Evolutionary conservation across 1,140 invertebrate genomes (phyloP), one percentile per base, ranked within the genome.

Genomic region (Drosophila nikananu): DNA sequence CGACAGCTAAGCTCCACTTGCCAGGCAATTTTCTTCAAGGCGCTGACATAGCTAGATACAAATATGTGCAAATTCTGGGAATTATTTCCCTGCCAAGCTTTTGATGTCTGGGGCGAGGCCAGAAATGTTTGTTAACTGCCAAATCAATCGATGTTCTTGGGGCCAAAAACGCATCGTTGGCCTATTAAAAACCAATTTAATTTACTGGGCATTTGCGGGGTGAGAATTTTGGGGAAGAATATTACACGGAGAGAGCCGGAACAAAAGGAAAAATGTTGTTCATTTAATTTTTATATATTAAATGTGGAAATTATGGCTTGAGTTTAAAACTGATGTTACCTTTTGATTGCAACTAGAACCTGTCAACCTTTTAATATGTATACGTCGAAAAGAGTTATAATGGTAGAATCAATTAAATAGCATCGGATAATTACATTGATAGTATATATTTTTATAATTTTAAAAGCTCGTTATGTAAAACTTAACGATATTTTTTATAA

Each of bases 161-260:
- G 15, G 63, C 54, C 54, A 83, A 77, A 71, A 83, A 75, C 81
- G 62, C 58, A 51, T 67, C 46, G 67, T 59, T 54, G 46, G 71
- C 55, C 74, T 57, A 90, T 87, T 89, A 89, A 87, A 87, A 87
- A 81, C 54, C 77, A 87, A 87, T 87, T 87, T 81, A 67, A 81
- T 87, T 78, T 81, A 74, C 61, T 83, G 32, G 35, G 19, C 19
- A 30, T 3, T 8, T n/a, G 35, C 15, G 13, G 62, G 10, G 32
- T 12, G 30, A 30, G 37, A 30, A 37, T 8, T 21, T 35, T 8
- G 8, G 9, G 21, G 52, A 39, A 19, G 51, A 55, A 59, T 61
- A 74, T 15, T 44, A 63, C 63, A 65, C 58, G 30, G 35, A 60
- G 13, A 60, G 21, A 60, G 19, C 1, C 5, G 0, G 2, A 3